Base-by-base conservation (phyloP, 2,888 invertebrate species). In the Leptinotarsa juncta region DNA sequence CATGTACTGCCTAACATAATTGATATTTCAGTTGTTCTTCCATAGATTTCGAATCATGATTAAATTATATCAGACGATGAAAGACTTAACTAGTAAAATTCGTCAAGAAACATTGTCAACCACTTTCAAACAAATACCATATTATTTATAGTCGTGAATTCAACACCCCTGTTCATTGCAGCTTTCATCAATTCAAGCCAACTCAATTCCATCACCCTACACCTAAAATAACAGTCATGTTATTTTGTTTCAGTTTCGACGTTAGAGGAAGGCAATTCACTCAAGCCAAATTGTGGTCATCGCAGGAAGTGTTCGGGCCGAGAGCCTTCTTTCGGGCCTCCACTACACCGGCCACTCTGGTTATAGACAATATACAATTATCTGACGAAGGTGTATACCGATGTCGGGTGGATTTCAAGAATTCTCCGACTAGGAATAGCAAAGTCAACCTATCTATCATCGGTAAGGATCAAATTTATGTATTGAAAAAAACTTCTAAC, bases 361-460 rank as follows among this genome's bases (percentile, higher is more conserved):
- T 89, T 85, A 90, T 92, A 83, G 90, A 91, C 83, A 90, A 90
- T 83, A 89, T 92, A 70, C 89, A 90, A 79, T 86, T 91, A 73
- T 86, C 88, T 62, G 94, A 94, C 86, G 93, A 93, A 84, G 93
- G 93, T 65, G 90, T 93, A 78, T 93, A 93, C 86, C 89, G 94
- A 77, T 94, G 94, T 87, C 89, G 94, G 73, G 94, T 94, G 73
- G 94, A 94, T 86, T 94, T 94, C 86, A 91, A 92, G 74, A 93
- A 93, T 85, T 93, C 93, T 14, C 93, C 93, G 65, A 94, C 93
- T 67, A 89, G 93, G 83, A 94, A 94, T 86, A 90, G 92, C 79
- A 92, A 93, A 88, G 93, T 94, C 86, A 94, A 93, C 88, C 91
- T 94, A 82, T 93, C 93, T 80, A 92, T 94, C 78, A 93, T 94